phyloP scores from a whole-genome alignment of 2,797 vertebrate genomes.

The Dryobates pubescens region DNA sequence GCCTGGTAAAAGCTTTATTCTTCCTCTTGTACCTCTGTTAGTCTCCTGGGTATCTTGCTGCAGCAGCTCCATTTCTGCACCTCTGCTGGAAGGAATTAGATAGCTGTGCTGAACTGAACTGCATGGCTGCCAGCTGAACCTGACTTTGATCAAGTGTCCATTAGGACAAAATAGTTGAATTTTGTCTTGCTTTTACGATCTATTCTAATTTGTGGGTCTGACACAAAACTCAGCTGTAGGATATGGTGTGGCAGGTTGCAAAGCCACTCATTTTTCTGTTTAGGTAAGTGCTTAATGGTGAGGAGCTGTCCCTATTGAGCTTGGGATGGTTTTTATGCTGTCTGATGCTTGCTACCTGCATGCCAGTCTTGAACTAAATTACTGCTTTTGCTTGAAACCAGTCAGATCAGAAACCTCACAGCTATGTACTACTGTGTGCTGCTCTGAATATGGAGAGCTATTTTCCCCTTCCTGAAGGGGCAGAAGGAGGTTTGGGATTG shows the following conservation, averaged over 20 bases:
- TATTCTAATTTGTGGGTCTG: background rate
- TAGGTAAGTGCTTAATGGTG: background rate
- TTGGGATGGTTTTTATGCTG: background rate
- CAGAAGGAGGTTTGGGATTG: background rate
- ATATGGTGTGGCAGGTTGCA: background rate
- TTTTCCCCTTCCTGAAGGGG: background rate
- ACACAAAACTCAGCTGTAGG: background rate
- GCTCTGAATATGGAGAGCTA: background rate
- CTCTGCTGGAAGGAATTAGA: background rate
- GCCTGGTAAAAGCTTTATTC: background rate
- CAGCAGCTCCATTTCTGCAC: background rate
- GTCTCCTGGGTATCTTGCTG: background rate
- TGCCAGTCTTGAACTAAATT: background rate
- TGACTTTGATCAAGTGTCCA: slow-evolving; percentile 15
- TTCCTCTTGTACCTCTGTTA: background rate
- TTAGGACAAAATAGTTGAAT: background rate
- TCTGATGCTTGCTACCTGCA: background rate
- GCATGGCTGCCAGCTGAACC: background rate
- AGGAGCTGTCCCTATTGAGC: background rate
- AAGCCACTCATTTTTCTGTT: background rate
- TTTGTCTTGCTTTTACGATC: background rate
- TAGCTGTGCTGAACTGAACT: background rate
- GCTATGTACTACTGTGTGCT: background rate
- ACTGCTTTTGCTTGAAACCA: background rate
- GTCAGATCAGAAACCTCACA: background rate